Evolutionary conservation across 2,888 invertebrate species (phyloP), one percentile per base, ranked within the genome.

Genomic region (Leptothorax acervorum): DNA sequence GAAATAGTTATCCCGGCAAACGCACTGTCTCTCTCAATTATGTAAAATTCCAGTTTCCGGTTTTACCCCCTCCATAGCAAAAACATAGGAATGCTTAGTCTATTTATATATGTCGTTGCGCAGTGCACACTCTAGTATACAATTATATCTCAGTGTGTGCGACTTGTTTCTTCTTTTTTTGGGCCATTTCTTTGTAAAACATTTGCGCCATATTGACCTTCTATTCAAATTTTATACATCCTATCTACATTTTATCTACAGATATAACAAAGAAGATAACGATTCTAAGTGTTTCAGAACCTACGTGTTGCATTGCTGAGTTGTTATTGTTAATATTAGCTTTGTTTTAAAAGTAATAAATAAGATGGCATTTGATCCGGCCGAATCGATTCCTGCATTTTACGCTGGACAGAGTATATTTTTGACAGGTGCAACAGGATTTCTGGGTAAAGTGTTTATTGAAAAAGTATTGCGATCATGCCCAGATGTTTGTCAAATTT

Each of bases 381-480:
- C 12, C 8, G 11, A 31, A 1, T 74, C 73, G 12, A 45, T 74
- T 31, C 23, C 39, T 6, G 12, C 97, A 53, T 97, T 96, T 93
- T 98, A 35, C 5, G 95, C 95, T 53, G 97, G 96, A 55, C 96
- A 97, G 90, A 96, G 96, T 57, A 95, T 98, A 45, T 97, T 99
- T 81, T 96, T 99, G 18, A 98, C 98, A 0, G 98, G 99, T 5
- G 98, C 96, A 2, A 97, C 98, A 51, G 99, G 99, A 2, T 99
- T 99, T 93, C 96, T 99, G 95, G 99, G 99, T 0, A 99, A 99
- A 95, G 97, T 98, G 0, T 94, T 99, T 45, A 96, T 99, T 6
- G 99, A 99, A 95, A 99, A 99, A 94, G 95, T 99, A 4, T 94
- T 99, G 12, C 96, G 98, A 89, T 97, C 97, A 9, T 98, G 98